Base-by-base conservation (phyloP, 2,797 vertebrate species). In the Sebastes cheni region DNA sequence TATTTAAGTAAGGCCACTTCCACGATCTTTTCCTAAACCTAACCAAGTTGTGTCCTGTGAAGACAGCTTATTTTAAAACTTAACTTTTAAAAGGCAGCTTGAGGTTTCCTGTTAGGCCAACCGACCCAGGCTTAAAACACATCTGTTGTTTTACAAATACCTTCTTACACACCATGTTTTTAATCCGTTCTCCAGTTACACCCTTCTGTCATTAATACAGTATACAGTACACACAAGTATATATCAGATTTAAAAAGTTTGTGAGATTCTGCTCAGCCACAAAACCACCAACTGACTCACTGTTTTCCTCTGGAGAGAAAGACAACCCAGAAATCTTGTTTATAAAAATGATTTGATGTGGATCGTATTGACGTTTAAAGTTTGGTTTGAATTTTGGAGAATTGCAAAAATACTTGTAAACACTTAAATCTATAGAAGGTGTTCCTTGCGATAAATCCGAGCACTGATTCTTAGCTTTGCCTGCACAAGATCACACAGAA, bases 221-320 rank as follows among this genome's bases (percentile, higher is more conserved):
- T 6, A 64, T 12, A 71, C 72, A 72, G 72, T 39, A 6, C 18
- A 67, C n/a, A 67, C 50, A 68, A 80, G 77, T 55, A 70, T 62
- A 72, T 68, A 83, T 86, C 77, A 67, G 0, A 84, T 73, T 85
- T 65, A 60, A 79, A 87, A 39, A 68, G 54, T 69, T 72, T 70
- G 68, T 73, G 70, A 60, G 55, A 79, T 80, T 71, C 18, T 62
- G 64, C 58, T 82, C 13, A 73, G 69, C 78, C 80, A 67, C 87
- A 83, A 75, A 87, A 81, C 80, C 86, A 46, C 77, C 25, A 42
- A 69, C 78, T 85, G 82, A 83, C 77, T 85, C 74, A 67, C 20
- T 83, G 77, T 77, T 79, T 80, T 46, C 36, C 32, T 60, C 22
- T 60, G 64, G 34, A 60, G 30, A 39, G 22, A 66, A 68, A 67